phyloP scores from a whole-genome alignment of 2,113 vertebrate species.

The Phodopus roborovskii region DNA sequence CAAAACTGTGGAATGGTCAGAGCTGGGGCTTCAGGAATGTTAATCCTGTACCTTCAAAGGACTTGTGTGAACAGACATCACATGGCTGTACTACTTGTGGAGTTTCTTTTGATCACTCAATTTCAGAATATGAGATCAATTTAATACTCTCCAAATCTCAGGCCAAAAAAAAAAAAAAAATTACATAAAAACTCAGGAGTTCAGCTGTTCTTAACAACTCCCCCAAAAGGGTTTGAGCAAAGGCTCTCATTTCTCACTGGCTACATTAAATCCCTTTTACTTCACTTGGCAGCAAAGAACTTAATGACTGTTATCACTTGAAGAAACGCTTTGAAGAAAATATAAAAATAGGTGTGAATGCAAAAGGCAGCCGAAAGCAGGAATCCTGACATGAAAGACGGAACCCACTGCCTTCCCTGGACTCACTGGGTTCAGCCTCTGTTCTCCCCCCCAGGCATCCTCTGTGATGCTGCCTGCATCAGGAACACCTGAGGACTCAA shows the following conservation, averaged over 20 bases:
- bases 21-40: slow-evolving; percentile 32
- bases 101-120: slow-evolving; percentile 51
- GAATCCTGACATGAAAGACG: slow-evolving; percentile 45
- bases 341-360: slow-evolving; percentile 12
- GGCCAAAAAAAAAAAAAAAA: background rate
- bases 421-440: background rate
- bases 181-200: slow-evolving; percentile 25
- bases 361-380: slow-evolving; percentile 54
- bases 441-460: background rate
- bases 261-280: slow-evolving; percentile 8
- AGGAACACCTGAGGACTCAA: background rate
- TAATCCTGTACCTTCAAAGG: slow-evolving; percentile 54
- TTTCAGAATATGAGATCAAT: slow-evolving; percentile 56
- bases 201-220: slow-evolving; percentile 46
- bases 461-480: background rate
- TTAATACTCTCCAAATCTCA: slow-evolving; percentile 34
- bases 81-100: background rate
- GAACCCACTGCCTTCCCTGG: background rate
- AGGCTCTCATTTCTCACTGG: slow-evolving; percentile 56
- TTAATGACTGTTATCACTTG: slow-evolving; percentile 59
- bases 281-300: slow-evolving; percentile 53
- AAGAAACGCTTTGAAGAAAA: slow-evolving; percentile 70
- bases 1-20: slow-evolving; percentile 50
- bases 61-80: background rate
- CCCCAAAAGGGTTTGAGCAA: background rate